Conservation (phyloP, 2,888 invertebrate genomes). For the Tipula helvola region DNA sequence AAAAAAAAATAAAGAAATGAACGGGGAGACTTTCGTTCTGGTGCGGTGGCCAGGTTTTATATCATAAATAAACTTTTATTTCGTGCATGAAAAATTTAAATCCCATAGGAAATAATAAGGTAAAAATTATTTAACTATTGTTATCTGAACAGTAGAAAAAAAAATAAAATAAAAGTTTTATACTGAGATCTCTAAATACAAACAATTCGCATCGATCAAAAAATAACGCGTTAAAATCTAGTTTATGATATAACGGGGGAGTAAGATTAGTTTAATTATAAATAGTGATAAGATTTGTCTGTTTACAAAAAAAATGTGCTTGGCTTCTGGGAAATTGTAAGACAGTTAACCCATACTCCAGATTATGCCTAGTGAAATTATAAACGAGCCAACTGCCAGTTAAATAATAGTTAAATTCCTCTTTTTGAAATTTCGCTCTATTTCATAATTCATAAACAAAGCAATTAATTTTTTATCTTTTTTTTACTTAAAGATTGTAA, state of each 20-base stretch:
- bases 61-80: background rate
- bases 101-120: background rate
- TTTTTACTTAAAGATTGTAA: no score
- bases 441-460: no score
- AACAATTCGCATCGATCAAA: background rate
- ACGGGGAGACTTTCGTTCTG: background rate
- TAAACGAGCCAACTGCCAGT: no score
- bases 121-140: slow-evolving; percentile 4
- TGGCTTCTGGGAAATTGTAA: no score
- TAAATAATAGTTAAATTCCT: no score
- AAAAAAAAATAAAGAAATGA: background rate
- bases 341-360: no score
- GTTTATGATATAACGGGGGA: background rate
- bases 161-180: background rate
- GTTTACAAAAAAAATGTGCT: no score
- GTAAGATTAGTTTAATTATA: background rate
- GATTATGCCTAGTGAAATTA: no score
- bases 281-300: no score
- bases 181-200: background rate
- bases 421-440: no score
- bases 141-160: background rate
- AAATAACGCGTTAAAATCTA: background rate
- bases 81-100: background rate
- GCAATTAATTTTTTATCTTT: no score
- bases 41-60: background rate